These are phyloP conservation scores for Gallinago media DNA, from an alignment of 2,113 vertebrate genomes.

Conservation along the genomic window DNA sequence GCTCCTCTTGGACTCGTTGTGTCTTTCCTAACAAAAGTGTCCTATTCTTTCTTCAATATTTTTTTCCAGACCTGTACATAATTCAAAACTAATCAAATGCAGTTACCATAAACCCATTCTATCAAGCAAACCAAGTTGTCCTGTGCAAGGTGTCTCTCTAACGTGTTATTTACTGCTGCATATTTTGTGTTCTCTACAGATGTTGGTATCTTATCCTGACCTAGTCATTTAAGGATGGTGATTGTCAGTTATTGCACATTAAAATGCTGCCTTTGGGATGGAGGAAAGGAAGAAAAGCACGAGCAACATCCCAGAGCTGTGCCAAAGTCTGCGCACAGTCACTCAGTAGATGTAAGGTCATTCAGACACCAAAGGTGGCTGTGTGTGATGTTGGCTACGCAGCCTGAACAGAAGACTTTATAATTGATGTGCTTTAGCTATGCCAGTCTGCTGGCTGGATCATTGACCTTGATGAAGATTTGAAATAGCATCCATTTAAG, in stretches of 20 bases:
- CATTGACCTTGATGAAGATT: background rate
- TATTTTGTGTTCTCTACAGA: background rate
- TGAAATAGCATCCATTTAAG: background rate
- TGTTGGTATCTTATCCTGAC: background rate
- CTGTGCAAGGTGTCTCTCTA: background rate
- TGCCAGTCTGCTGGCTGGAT: background rate
- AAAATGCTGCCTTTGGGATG: background rate
- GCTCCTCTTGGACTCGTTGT: background rate
- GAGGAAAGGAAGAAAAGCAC: background rate
- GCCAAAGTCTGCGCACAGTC: background rate
- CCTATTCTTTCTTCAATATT: background rate
- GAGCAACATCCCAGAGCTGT: background rate
- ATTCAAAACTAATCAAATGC: background rate
- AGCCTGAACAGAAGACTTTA: background rate
- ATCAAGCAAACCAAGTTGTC: background rate
- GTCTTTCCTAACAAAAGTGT: background rate
- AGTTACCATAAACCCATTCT: background rate
- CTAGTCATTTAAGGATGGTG: background rate
- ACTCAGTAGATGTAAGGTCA: background rate
- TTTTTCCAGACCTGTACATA: background rate
- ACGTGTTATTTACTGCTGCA: background rate
- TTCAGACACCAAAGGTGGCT: background rate
- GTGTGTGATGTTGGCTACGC: background rate
- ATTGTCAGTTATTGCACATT: background rate
- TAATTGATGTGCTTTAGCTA: background rate